phyloP scores from a whole-genome alignment of 2,888 invertebrate genomes.

The Marronus borbonicus region DNA sequence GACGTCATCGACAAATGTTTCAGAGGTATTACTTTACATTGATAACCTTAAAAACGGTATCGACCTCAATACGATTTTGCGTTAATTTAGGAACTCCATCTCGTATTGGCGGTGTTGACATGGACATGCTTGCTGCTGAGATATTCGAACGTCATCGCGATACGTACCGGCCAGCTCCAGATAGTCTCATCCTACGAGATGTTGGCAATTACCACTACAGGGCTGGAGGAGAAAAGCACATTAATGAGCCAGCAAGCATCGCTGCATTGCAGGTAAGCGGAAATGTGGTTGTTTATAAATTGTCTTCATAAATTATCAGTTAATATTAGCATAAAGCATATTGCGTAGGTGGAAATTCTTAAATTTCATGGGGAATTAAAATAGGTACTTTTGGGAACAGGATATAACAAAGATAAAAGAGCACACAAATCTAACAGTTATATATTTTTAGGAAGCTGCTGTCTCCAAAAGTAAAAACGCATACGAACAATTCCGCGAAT shows the following conservation, averaged over 20 bases:
- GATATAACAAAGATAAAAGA: too few relatives aligned
- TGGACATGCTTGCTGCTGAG: constrained; percentile 91
- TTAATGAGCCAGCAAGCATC: constrained; percentile 90
- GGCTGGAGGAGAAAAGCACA: constrained; percentile 96
- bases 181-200: constrained; percentile 81
- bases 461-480: constrained; percentile 84
- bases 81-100: constrained; percentile 74
- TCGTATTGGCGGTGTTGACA: constrained; percentile 89
- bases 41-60: neutral
- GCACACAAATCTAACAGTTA: neutral
- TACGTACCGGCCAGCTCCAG: constrained; percentile 80
- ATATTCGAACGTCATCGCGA: constrained; percentile 86
- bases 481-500: constrained; percentile 89
- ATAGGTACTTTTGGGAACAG: too few relatives aligned
- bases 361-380: too few relatives aligned
- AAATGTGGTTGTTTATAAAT: neutral
- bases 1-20: constrained; percentile 97
- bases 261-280: constrained; percentile 83
- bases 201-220: constrained; percentile 98
- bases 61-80: neutral
- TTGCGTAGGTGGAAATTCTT: too few relatives aligned
- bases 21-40: constrained; percentile 68
- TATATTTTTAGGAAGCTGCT: constrained; percentile 86
- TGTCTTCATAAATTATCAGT: too few relatives aligned
- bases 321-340: too few relatives aligned